Evolutionary conservation across 2,888 invertebrate genomes (phyloP).

Genomic region (Diloba caeruleocephala): DNA sequence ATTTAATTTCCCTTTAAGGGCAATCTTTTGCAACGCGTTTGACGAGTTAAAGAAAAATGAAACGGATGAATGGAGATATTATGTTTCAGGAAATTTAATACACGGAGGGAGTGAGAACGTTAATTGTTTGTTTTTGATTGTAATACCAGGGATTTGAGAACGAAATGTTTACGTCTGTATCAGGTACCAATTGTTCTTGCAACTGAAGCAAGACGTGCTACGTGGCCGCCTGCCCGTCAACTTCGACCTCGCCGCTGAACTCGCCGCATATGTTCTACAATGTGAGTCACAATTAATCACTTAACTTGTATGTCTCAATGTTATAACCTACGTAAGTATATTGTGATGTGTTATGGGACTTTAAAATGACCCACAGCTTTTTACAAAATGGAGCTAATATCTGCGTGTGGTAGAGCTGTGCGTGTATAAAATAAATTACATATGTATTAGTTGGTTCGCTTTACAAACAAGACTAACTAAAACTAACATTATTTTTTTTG

Average conservation of each 20-base stretch:
- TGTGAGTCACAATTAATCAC: slow-evolving; percentile 91
- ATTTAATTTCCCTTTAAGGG: slow-evolving; percentile 83
- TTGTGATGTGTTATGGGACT: background rate
- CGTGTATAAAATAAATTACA: background rate
- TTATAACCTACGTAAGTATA: slow-evolving; percentile 3
- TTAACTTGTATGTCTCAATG: slow-evolving; percentile 18
- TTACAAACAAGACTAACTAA: background rate
- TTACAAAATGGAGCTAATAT: background rate
- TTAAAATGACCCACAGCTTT: background rate
- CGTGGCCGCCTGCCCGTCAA: slow-evolving; percentile 97
- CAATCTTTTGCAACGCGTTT: slow-evolving; percentile 62
- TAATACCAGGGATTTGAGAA: background rate
- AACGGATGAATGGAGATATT: slow-evolving; percentile 35
- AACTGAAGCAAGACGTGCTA: slow-evolving; percentile 98
- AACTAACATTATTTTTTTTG: background rate
- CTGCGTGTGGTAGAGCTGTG: background rate
- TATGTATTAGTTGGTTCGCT: background rate
- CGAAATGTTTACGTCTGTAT: slow-evolving; percentile 27
- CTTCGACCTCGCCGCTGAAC: slow-evolving; percentile 96
- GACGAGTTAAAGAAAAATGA: slow-evolving; percentile 65
- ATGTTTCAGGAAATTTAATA: slow-evolving; percentile 33
- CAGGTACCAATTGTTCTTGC: slow-evolving; percentile 99
- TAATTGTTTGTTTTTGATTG: background rate
- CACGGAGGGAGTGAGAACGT: background rate
- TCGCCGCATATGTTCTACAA: slow-evolving; percentile 97